Conservation (phyloP, 2,113 vertebrate genomes). For the Boulengeromyrus knoepffleri region DNA sequence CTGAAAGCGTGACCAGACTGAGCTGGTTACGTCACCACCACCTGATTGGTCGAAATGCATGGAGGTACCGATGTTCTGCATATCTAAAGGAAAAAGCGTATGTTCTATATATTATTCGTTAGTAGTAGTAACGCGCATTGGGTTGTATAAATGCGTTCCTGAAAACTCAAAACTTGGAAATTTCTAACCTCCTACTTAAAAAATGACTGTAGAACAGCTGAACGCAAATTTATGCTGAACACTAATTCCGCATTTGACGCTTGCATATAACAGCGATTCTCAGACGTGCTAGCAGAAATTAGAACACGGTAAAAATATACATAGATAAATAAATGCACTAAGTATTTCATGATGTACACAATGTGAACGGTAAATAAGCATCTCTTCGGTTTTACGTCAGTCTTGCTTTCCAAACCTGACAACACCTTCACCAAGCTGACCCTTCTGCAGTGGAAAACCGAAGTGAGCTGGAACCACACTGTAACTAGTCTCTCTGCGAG, state of each 20-base stretch:
- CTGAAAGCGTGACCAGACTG: not conserved
- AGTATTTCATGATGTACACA: not conserved
- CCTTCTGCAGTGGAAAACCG: not conserved
- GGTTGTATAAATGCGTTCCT: not conserved
- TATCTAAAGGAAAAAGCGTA: not conserved
- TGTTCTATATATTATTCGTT: not conserved
- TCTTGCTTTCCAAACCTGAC: not conserved
- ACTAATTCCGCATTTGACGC: not conserved
- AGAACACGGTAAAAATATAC: not conserved
- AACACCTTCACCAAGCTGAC: not conserved
- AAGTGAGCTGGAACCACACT: too few relatives aligned
- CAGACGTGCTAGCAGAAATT: not conserved
- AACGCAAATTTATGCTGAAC: not conserved
- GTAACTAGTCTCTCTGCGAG: too few relatives aligned
- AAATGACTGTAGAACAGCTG: not conserved
- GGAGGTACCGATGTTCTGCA: too few relatives aligned
- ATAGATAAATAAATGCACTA: too few relatives aligned
- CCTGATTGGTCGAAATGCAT: not conserved
- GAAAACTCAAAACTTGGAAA: not conserved
- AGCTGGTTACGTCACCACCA: not conserved
- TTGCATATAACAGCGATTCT: not conserved
- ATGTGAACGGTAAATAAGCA: not conserved
- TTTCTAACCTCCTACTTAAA: not conserved
- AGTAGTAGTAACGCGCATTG: not conserved
- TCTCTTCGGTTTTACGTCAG: not conserved